Conservation (phyloP, 1,140 invertebrate species). For the Anastrepha ludens region DNA sequence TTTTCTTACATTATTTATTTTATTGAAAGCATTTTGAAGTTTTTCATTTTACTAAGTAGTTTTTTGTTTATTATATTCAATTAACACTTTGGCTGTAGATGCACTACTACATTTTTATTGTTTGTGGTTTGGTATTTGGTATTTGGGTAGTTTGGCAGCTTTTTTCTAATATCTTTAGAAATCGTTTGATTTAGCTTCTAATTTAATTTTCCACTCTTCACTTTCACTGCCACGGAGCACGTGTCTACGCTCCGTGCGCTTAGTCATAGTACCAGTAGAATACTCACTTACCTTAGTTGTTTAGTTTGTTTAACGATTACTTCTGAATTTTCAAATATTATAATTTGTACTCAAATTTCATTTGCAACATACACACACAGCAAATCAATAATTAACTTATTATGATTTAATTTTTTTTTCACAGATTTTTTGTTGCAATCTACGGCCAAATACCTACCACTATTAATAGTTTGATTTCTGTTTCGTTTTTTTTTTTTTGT, state of each 20-base stretch:
- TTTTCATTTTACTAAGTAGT: not conserved
- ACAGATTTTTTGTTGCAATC: conserved; percentile 74
- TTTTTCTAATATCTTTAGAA: not conserved
- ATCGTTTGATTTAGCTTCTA: not conserved
- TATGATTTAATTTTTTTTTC: conserved; percentile 72
- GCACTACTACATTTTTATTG: conserved; percentile 58
- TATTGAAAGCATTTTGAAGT: not conserved
- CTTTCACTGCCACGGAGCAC: not conserved
- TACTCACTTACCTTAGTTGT: not conserved
- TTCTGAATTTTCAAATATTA: not conserved
- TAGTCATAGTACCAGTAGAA: not conserved
- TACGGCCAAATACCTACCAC: conserved; percentile 74
- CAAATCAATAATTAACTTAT: conserved; percentile 63
- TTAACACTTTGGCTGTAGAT: conserved; percentile 73
- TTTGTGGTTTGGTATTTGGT: conserved; percentile 68
- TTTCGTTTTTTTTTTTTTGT: not conserved
- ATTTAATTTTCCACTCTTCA: not conserved
- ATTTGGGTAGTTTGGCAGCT: conserved; percentile 59
- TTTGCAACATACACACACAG: conserved; percentile 21
- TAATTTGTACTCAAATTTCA: not conserved
- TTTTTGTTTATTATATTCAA: conserved; percentile 47
- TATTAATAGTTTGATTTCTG: conserved; percentile 61
- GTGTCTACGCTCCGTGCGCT: no score
- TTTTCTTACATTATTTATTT: not conserved
- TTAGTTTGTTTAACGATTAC: not conserved